Base-by-base conservation (phyloP, 2,888 invertebrate species). In the Patella caerulea region DNA sequence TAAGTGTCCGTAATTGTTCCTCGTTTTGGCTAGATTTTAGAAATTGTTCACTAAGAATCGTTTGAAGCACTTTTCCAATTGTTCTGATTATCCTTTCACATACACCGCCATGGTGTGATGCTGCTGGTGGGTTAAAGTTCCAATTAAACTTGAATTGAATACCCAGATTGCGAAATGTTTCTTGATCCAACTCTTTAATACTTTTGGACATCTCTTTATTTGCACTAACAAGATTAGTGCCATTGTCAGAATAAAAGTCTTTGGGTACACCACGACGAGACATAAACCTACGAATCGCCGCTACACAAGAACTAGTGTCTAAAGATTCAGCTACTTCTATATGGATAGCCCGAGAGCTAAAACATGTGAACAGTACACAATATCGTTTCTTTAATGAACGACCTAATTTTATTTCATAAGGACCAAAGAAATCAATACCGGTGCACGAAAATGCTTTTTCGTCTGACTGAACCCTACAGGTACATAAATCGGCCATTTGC, bases 1-100 rank as follows among this genome's bases (percentile, higher is more conserved):
- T 69, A 4, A 83, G 71, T 19, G 83, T 83, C 3, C 29, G 56
- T 2, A 84, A 74, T 5, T 71, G 70, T 73, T 82, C 78, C 45
- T 82, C 81, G 12, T 11, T 54, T 65, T 70, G 34, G 24, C n/a
- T n/a, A 19, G 65, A 19, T 19, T 24, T 5, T 19, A 65, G 65
- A 7, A 74, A 24, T 59, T 81, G 78, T 71, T 82, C 72, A 29
- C 45, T 69, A 7, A 80, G 15, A 11, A 78, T 17, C 0, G 73
- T n/a, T 12, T n/a, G 34, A 45, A 77, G 17, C n/a, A 77, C 72
- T 59, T 65, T 75, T 2, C 74, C 53, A 19, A 78, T 72, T 55
- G 59, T 78, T 14, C 72, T n/a, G 3, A 75, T 78, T 7, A 56
- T 72, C 45, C 78, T 78, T 52, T 78, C 75, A 75, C 78, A 78